phyloP scores from a whole-genome alignment of 2,113 vertebrate species.

The Sminthopsis crassicaudata region DNA sequence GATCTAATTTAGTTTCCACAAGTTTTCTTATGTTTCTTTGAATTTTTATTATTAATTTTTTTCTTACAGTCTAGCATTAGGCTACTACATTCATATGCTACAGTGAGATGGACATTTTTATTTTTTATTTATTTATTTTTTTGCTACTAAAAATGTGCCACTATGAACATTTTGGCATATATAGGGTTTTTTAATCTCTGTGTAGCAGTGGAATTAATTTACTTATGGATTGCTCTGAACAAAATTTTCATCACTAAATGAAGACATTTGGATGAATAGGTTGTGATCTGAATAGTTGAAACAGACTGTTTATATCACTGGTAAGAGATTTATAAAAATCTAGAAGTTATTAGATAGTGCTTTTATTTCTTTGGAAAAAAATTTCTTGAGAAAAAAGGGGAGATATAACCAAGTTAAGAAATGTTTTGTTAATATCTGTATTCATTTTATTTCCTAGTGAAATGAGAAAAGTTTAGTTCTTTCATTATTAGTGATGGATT shows the following conservation, averaged over 20 bases:
- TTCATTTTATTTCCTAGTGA: not conserved
- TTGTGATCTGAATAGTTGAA: not conserved
- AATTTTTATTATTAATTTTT: not conserved
- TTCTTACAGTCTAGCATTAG: not conserved
- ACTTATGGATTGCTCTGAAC: not conserved
- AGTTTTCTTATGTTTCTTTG: not conserved
- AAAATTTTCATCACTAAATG: not conserved
- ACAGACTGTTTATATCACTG: not conserved
- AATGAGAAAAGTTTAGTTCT: not conserved
- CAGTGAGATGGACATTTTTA: not conserved
- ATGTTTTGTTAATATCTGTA: not conserved
- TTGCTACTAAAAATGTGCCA: not conserved
- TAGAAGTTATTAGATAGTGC: not conserved
- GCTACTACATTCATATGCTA: not conserved
- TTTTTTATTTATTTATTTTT: too few relatives aligned
- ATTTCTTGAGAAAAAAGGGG: not conserved
- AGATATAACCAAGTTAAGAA: not conserved
- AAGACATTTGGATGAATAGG: not conserved
- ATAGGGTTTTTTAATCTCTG: not conserved
- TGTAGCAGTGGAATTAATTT: not conserved
- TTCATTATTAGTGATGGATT: not conserved
- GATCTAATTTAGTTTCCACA: not conserved
- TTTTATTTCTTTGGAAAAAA: not conserved
- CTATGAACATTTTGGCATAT: not conserved
- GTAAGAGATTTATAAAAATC: not conserved